phyloP scores from a whole-genome alignment of 2,113 vertebrate genomes.

The Cavia porcellus region DNA sequence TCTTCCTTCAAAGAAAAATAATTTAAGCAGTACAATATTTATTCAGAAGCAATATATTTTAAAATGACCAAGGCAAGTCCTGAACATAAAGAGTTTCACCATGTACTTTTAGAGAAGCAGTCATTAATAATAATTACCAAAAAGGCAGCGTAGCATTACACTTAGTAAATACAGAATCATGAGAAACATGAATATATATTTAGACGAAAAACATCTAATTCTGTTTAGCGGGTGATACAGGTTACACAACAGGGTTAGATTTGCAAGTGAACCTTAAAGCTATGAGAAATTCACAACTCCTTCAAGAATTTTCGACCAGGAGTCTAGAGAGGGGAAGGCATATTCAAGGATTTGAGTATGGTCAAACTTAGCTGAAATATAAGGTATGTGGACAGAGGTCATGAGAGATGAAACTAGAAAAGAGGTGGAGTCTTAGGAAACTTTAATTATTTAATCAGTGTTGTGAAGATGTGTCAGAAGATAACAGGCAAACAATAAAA shows the following conservation, averaged over 20 bases:
- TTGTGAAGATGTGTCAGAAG: not conserved
- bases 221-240: not conserved
- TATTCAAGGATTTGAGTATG: not conserved
- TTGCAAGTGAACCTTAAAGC: not conserved
- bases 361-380: not conserved
- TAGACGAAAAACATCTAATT: not conserved
- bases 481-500: conserved; percentile 16
- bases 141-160: not conserved
- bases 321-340: not conserved
- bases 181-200: not conserved
- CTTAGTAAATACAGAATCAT: not conserved
- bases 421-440: not conserved
- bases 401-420: not conserved
- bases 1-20: not conserved
- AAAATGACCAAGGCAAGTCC: not conserved
- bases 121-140: not conserved
- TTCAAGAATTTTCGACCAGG: not conserved
- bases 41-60: not conserved
- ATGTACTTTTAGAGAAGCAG: not conserved
- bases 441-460: conserved; percentile 36
- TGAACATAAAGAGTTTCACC: not conserved
- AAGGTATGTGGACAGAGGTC: not conserved
- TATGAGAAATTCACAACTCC: not conserved
- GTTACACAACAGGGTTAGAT: not conserved
- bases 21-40: conserved; percentile 29